phyloP scores from a whole-genome alignment of 2,797 vertebrate species.

The Silurus lanzhouensis region DNA sequence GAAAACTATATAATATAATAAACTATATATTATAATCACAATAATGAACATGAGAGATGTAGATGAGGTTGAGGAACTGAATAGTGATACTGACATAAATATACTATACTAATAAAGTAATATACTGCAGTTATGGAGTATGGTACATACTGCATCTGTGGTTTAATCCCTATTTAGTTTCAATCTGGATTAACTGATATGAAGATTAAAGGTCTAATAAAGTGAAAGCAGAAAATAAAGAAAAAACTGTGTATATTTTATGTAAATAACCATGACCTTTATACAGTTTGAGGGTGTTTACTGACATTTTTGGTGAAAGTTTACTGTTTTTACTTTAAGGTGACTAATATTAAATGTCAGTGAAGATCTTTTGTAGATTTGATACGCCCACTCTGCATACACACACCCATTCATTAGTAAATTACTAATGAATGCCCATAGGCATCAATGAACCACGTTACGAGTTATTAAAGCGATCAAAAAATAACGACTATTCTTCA shows the following conservation, averaged over 20 bases:
- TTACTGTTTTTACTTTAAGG: not conserved
- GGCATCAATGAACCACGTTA: not conserved
- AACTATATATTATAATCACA: too few species aligned
- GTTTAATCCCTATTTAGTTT: not conserved
- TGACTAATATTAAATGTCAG: constrained; percentile 21
- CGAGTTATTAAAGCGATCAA: not conserved
- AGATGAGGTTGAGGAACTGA: not conserved
- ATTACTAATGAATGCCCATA: too few species aligned
- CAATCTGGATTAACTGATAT: too few species aligned
- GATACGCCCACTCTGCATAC: not conserved
- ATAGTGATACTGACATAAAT: not conserved
- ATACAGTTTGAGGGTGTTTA: not conserved
- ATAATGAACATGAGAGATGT: not conserved
- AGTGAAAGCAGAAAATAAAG: not conserved
- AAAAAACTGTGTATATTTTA: not conserved
- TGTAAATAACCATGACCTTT: not conserved
- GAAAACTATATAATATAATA: too few species aligned
- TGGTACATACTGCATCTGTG: not conserved
- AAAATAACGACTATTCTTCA: not conserved
- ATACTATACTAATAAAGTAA: not conserved
- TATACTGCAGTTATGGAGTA: not conserved
- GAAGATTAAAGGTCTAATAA: not conserved
- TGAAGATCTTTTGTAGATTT: not conserved
- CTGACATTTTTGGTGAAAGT: not conserved
- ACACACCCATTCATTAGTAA: not conserved